These are phyloP conservation scores for Sander lucioperca DNA, from an alignment of 2,113 vertebrate species.

Conservation along the genomic window DNA sequence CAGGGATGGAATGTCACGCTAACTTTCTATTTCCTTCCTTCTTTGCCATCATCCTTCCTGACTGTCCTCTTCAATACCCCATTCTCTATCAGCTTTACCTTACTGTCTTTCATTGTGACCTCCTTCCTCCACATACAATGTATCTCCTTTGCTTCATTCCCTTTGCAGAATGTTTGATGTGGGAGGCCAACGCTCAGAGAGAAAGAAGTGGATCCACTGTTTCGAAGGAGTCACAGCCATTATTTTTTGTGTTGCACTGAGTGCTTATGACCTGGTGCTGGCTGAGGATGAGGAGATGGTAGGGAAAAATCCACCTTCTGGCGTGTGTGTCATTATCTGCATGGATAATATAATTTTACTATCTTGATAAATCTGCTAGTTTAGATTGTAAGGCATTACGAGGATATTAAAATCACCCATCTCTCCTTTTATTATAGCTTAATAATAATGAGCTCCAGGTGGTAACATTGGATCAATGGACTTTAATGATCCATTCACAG, in stretches of 20 bases:
- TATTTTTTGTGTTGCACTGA: constrained; percentile 97
- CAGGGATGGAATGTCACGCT: constrained; percentile 44
- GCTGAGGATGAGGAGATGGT: constrained; percentile 99
- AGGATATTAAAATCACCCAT: background rate
- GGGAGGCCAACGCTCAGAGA: constrained; percentile 92
- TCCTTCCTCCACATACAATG: background rate
- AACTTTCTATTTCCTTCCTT: constrained; percentile 22
- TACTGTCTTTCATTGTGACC: constrained; percentile 25
- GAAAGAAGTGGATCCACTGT: constrained; percentile 98
- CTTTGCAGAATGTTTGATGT: constrained; percentile 94
- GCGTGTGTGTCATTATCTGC: constrained; percentile 1
- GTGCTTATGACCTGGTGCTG: constrained; percentile 97
- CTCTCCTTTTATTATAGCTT: constrained; percentile 28
- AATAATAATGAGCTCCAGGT: constrained; percentile 28
- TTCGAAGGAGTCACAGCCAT: constrained; percentile 99
- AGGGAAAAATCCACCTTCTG: constrained; percentile 43
- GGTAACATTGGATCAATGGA: constrained; percentile 34
- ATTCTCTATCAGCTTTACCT: constrained; percentile 5
- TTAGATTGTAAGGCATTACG: constrained; percentile 12
- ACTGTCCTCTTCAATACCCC: background rate
- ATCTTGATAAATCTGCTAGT: constrained; percentile 19
- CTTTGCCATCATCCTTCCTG: background rate
- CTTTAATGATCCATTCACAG: constrained; percentile 17
- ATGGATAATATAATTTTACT: constrained; percentile 16
- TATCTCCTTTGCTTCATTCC: constrained; percentile 42